Evolutionary conservation across 2,888 invertebrate species (phyloP).

Genomic region (Caenorhabditis becei): DNA sequence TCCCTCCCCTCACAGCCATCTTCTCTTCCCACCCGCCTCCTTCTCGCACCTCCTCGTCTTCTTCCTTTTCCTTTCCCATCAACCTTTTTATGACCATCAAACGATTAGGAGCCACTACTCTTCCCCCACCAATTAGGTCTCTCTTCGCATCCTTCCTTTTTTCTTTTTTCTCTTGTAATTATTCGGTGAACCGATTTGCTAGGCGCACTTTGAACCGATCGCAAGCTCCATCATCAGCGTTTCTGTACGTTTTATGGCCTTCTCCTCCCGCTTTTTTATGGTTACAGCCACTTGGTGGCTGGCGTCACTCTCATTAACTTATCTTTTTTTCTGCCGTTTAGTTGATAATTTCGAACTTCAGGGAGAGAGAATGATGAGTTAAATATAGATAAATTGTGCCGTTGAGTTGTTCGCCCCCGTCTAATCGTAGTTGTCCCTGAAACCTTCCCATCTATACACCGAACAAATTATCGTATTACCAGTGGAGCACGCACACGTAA

Average conservation of each 20-base stretch:
- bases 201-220: conserved; percentile 30
- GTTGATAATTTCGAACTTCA: conserved; percentile 46
- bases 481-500: conserved; percentile 40
- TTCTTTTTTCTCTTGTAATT: conserved; percentile 38
- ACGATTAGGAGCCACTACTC: conserved; percentile 49
- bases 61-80: conserved; percentile 14
- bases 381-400: background rate
- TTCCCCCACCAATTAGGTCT: conserved; percentile 51
- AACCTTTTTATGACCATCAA: conserved; percentile 59
- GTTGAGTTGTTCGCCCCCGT: background rate
- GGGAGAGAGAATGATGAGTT: conserved; percentile 1
- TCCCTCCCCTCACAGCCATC: background rate
- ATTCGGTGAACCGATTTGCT: conserved; percentile 32
- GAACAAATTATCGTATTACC: conserved; percentile 60
- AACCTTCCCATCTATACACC: background rate
- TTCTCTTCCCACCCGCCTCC: conserved; percentile 1
- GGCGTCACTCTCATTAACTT: conserved; percentile 58
- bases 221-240: conserved; percentile 9
- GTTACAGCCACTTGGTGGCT: conserved; percentile 8
- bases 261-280: conserved; percentile 37
- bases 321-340: conserved; percentile 21
- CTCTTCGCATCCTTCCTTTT: conserved; percentile 14
- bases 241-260: conserved; percentile 31
- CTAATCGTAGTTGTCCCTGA: background rate
- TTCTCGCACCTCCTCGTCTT: conserved; percentile 12